phyloP scores from a whole-genome alignment of 2,797 vertebrate genomes.

The Sparidentex hasta region DNA sequence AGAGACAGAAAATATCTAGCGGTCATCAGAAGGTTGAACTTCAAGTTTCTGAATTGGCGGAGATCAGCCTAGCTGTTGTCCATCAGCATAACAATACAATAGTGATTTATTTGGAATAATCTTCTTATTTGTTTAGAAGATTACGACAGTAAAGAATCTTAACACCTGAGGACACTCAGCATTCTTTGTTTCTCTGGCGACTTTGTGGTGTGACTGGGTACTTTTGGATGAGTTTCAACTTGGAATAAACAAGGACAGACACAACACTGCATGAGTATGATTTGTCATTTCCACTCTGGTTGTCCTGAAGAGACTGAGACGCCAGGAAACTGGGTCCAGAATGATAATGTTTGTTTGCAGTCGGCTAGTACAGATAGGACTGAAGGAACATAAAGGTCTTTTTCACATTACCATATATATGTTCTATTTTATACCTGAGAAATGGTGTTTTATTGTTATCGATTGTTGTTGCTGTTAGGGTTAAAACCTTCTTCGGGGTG shows the following conservation, averaged over 20 bases:
- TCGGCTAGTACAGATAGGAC: background rate
- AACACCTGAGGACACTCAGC: background rate
- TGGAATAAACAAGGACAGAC: background rate
- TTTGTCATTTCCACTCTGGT: background rate
- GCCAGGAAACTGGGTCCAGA: background rate
- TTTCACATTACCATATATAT: background rate
- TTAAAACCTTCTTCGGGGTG: slow-evolving; percentile 2
- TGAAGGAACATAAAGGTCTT: background rate
- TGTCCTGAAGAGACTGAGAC: background rate
- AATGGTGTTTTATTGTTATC: background rate
- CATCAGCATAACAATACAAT: background rate
- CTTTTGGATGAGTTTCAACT: slow-evolving; percentile 1
- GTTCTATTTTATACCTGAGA: background rate
- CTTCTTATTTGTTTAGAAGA: background rate
- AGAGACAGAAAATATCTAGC: background rate
- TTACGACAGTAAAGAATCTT: background rate
- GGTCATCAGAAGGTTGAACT: background rate
- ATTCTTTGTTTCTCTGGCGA: background rate
- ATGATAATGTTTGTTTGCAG: background rate
- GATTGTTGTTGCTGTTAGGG: background rate
- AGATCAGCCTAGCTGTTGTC: background rate
- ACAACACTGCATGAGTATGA: background rate
- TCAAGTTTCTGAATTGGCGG: background rate
- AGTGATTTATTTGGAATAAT: background rate
- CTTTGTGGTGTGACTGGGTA: background rate